Evolutionary conservation across 2,113 vertebrate species (phyloP).

Genomic region (Hippocampus zosterae): DNA sequence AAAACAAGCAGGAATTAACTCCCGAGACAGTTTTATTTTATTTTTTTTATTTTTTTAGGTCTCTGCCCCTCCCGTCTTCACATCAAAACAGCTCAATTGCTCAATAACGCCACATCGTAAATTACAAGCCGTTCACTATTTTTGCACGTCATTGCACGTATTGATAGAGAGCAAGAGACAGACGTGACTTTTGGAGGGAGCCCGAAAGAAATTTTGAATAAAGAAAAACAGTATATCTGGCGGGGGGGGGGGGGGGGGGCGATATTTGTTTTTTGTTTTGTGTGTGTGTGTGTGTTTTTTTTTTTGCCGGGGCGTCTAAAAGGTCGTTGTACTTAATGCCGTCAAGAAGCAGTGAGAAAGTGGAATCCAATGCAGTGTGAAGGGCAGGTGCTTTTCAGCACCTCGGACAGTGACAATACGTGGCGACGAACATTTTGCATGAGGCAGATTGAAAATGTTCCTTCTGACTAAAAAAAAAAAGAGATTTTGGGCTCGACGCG

Average conservation of each 20-base stretch:
- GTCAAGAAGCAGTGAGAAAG: neutral
- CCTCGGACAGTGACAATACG: slow-evolving; percentile 30
- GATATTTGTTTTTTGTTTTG: too few relatives aligned
- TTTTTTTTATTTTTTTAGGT: neutral
- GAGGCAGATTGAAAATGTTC: neutral
- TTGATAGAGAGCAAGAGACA: neutral
- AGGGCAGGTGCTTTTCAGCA: slow-evolving; percentile 21
- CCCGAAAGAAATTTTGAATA: neutral
- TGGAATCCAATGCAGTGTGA: neutral
- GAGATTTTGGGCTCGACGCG: neutral
- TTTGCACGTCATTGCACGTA: neutral
- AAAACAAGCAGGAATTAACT: slow-evolving; percentile 1
- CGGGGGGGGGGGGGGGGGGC: too few relatives aligned
- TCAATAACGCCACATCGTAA: neutral
- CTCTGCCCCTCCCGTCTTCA: neutral
- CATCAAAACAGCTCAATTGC: neutral
- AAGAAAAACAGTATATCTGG: neutral
- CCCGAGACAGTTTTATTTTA: neutral
- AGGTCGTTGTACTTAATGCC: neutral
- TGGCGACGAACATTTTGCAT: slow-evolving; percentile 42
- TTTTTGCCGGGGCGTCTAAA: neutral
- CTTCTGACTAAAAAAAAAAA: neutral
- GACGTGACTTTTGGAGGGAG: neutral
- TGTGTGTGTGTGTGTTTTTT: neutral
- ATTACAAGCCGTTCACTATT: neutral